Evolutionary conservation across 1,140 invertebrate species (phyloP).

Genomic region (Drosophila albomicans): DNA sequence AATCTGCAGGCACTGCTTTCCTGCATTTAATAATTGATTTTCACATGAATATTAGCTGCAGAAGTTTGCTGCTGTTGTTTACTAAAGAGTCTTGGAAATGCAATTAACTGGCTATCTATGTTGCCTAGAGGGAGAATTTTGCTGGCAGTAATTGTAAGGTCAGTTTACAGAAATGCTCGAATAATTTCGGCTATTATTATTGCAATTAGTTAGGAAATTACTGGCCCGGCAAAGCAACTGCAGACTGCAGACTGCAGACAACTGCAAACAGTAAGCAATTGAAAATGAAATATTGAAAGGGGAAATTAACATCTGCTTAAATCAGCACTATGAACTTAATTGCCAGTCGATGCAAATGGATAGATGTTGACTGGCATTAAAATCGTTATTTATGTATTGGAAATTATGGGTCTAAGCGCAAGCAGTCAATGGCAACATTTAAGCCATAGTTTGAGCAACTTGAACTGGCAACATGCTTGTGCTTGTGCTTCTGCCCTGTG

Average conservation of each 20-base stretch:
- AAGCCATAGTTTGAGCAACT: conserved; percentile 20
- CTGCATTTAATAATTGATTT: conserved; percentile 1
- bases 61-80: not conserved
- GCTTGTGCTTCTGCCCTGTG: conserved; percentile 47
- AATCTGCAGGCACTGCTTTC: not conserved
- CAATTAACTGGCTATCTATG: conserved; percentile 11
- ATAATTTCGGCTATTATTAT: conserved; percentile 63
- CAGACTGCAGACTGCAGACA: conserved; percentile 7
- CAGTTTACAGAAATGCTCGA: conserved; percentile 45
- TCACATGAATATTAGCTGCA: not conserved
- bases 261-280: conserved; percentile 46
- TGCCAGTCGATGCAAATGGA: not conserved
- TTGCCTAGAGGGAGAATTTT: conserved; percentile 29
- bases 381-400: conserved; percentile 54
- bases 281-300: conserved; percentile 50
- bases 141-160: conserved; percentile 44
- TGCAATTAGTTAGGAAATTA: conserved; percentile 67
- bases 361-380: conserved; percentile 23
- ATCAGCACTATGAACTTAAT: conserved; percentile 28
- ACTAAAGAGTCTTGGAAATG: conserved; percentile 31
- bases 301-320: conserved; percentile 24
- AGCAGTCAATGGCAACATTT: conserved; percentile 41
- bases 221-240: conserved; percentile 13
- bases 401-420: conserved; percentile 58
- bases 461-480: conserved; percentile 1